Evolutionary conservation across 2,113 vertebrate species (phyloP).

Genomic region (Chunga burmeisteri): DNA sequence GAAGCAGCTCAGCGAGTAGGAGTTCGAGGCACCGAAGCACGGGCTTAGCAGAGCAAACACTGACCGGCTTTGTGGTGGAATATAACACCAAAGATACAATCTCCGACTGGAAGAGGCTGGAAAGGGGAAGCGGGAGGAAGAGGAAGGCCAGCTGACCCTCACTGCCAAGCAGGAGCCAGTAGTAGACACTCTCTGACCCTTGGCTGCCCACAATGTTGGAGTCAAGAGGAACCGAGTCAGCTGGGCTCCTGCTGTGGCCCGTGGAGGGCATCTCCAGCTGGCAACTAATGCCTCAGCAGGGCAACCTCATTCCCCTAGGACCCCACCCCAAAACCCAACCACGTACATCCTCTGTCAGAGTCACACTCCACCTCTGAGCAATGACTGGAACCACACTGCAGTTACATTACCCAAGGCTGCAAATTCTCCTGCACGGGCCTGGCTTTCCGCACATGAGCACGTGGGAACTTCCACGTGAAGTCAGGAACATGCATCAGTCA

Average conservation of each 20-base stretch:
- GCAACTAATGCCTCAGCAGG: background rate
- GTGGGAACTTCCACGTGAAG: background rate
- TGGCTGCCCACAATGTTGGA: background rate
- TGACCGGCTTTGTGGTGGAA: background rate
- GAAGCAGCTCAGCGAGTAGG: background rate
- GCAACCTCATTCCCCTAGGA: background rate
- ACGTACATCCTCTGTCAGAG: background rate
- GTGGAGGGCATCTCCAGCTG: background rate
- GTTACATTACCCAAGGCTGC: background rate
- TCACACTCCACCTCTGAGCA: background rate
- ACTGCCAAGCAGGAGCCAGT: background rate
- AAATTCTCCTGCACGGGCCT: accelerated
- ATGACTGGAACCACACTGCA: background rate
- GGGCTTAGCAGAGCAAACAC: background rate
- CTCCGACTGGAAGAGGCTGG: background rate
- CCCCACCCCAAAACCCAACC: background rate
- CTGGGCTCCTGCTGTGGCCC: background rate
- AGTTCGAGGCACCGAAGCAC: background rate
- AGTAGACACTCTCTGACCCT: background rate
- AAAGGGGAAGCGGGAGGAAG: background rate
- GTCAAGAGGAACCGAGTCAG: background rate
- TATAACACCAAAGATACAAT: background rate
- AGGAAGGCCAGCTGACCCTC: background rate
- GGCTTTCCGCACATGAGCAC: accelerated
- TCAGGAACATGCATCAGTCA: background rate